phyloP scores from a whole-genome alignment of 1,140 invertebrate genomes.

The Drosophila tsacasi region DNA sequence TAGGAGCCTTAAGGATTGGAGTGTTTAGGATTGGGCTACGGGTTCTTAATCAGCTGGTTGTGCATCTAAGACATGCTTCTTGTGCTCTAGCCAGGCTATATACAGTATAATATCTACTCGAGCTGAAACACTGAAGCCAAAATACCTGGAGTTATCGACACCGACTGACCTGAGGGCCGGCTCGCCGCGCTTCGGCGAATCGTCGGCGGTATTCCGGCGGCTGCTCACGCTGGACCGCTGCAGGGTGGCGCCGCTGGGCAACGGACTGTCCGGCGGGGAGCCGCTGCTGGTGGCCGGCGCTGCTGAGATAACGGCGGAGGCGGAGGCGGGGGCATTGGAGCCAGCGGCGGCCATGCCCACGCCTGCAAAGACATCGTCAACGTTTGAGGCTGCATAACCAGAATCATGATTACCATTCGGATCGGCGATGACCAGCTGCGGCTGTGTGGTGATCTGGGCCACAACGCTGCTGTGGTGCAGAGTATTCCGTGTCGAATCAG shows the following conservation, averaged over 20 bases:
- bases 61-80: background rate
- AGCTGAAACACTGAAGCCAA: background rate
- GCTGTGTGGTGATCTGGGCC: conserved; percentile 86
- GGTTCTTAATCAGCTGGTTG: background rate
- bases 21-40: too few species aligned
- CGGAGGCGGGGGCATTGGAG: conserved; percentile 22
- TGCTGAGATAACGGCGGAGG: conserved; percentile 24
- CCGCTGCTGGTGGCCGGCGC: conserved; percentile 65
- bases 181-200: conserved; percentile 79
- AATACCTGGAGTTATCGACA: conserved; percentile 48
- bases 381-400: conserved; percentile 90
- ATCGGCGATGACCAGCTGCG: conserved; percentile 86
- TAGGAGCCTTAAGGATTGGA: too few species aligned
- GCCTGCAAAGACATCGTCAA: conserved; percentile 86
- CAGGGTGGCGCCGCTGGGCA: conserved; percentile 78
- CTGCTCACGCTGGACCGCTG: conserved; percentile 82
- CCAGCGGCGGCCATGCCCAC: conserved; percentile 61
- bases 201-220: conserved; percentile 72
- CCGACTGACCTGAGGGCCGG: conserved; percentile 78
- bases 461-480: conserved; percentile 85
- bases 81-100: background rate
- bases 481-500: conserved; percentile 1
- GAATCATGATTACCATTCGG: conserved; percentile 93
- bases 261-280: conserved; percentile 87
- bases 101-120: background rate